Evolutionary conservation across 2,113 vertebrate species (phyloP).

Genomic region (Pyrgilauda ruficollis): DNA sequence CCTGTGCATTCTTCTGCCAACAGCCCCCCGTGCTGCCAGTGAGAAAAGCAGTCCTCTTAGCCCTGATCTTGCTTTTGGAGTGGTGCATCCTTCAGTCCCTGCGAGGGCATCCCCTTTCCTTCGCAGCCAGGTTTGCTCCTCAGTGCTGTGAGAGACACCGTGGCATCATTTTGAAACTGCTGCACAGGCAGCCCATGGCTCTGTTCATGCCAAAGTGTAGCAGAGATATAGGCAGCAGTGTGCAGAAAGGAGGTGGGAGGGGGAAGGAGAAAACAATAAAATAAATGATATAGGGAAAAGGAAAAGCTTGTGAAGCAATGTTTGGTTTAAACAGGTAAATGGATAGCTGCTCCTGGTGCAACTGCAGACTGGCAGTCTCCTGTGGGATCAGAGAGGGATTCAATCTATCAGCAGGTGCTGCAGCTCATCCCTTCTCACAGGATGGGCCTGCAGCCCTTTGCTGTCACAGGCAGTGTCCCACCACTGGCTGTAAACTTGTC

Average conservation of each 20-base stretch:
- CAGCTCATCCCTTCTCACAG: neutral
- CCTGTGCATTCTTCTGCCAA: fast-evolving
- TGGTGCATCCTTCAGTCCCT: neutral
- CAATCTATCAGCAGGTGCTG: neutral
- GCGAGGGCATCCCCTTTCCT: neutral
- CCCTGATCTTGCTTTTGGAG: neutral
- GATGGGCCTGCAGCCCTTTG: neutral
- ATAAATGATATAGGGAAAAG: neutral
- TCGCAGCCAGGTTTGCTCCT: neutral
- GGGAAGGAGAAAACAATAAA: neutral
- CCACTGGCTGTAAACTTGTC: neutral
- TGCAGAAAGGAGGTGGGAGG: fast-evolving
- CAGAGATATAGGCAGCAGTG: fast-evolving
- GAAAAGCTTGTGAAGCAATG: neutral
- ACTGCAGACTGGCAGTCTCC: neutral
- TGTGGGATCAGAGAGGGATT: neutral
- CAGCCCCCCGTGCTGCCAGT: neutral
- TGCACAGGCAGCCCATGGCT: fast-evolving
- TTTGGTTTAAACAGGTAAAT: neutral
- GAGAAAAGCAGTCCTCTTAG: neutral
- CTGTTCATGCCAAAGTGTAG: neutral
- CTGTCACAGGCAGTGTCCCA: neutral
- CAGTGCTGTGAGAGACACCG: neutral
- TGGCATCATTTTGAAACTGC: neutral
- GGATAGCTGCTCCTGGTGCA: neutral